phyloP scores from a whole-genome alignment of 1,140 invertebrate genomes.

The Zaprionus taronus region DNA sequence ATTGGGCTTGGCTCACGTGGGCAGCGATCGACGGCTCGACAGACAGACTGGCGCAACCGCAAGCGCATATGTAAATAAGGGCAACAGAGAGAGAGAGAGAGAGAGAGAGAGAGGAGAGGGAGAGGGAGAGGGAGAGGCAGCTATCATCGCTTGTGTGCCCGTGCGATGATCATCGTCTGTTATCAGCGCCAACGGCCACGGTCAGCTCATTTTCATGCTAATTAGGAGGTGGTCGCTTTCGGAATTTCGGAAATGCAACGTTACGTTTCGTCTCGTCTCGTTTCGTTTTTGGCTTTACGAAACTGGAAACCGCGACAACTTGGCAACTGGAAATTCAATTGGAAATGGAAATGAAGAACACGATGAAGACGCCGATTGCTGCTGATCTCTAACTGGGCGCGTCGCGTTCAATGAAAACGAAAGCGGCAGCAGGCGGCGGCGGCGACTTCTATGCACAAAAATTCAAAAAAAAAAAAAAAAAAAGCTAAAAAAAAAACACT shows the following conservation, averaged over 20 bases:
- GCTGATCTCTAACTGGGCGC: conserved; percentile 36
- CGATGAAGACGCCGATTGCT: not conserved
- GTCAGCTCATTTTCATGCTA: conserved; percentile 71
- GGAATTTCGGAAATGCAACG: conserved; percentile 78
- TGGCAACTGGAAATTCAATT: conserved; percentile 39
- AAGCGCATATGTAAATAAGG: conserved; percentile 11
- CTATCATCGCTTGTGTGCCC: conserved; percentile 11
- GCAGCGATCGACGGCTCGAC: conserved; percentile 21
- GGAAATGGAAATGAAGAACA: conserved; percentile 34
- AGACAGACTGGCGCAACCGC: not conserved
- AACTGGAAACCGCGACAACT: conserved; percentile 21
- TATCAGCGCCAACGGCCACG: conserved; percentile 42
- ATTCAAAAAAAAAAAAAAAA: not conserved
- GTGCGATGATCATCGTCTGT: conserved; percentile 10
- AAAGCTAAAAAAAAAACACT: conserved; percentile 2
- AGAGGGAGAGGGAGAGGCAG: conserved; percentile 9
- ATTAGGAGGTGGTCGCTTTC: conserved; percentile 62
- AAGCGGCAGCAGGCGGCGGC: conserved; percentile 24
- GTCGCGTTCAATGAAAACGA: conserved; percentile 51
- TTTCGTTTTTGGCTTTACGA: conserved; percentile 12
- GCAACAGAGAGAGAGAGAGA: not conserved
- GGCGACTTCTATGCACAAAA: conserved; percentile 36
- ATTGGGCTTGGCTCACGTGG: conserved; percentile 35
- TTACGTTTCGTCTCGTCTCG: conserved; percentile 20
- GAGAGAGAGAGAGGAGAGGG: not conserved